phyloP scores from a whole-genome alignment of 1,140 invertebrate species.

The Acromyrmex heyeri region DNA sequence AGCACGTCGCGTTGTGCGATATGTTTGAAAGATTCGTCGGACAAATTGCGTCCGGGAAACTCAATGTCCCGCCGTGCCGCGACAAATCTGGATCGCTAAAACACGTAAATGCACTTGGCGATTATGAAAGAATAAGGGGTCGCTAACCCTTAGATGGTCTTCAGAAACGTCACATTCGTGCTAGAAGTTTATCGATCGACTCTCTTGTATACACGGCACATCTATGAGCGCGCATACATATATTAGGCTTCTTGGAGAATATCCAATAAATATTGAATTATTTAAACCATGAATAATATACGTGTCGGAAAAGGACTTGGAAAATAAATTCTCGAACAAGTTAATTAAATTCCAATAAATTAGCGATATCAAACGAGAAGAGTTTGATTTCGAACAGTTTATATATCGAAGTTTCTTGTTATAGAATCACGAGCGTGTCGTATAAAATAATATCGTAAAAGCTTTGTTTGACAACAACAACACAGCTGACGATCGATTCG shows the following conservation, averaged over 20 bases:
- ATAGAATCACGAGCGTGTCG: not conserved
- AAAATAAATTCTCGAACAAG: not conserved
- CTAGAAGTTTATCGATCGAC: conserved; percentile 23
- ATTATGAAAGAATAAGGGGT: not conserved
- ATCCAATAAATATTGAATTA: conserved; percentile 18
- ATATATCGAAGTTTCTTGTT: conserved; percentile 8
- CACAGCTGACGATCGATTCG: conserved; percentile 21
- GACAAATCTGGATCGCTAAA: conserved; percentile 15
- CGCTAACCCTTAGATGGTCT: not conserved
- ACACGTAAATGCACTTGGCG: conserved; percentile 20
- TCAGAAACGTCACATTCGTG: conserved; percentile 41
- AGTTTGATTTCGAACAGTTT: conserved; percentile 10
- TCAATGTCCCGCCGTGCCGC: not conserved
- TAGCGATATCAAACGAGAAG: conserved; percentile 38
- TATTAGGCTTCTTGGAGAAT: conserved; percentile 4
- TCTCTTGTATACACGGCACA: not conserved
- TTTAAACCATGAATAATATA: conserved; percentile 40
- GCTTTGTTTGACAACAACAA: conserved; percentile 16
- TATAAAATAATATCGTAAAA: conserved; percentile 45
- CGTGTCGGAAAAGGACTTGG: not conserved
- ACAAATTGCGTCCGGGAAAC: conserved; percentile 4
- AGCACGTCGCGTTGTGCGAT: not conserved
- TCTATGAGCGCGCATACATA: too few relatives aligned
- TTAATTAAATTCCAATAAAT: conserved; percentile 59
- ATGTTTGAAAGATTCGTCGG: not conserved